Evolutionary conservation across 1,140 invertebrate species (phyloP), one percentile per base, ranked within the genome.

Genomic region (Himalopsyche phryganea): DNA sequence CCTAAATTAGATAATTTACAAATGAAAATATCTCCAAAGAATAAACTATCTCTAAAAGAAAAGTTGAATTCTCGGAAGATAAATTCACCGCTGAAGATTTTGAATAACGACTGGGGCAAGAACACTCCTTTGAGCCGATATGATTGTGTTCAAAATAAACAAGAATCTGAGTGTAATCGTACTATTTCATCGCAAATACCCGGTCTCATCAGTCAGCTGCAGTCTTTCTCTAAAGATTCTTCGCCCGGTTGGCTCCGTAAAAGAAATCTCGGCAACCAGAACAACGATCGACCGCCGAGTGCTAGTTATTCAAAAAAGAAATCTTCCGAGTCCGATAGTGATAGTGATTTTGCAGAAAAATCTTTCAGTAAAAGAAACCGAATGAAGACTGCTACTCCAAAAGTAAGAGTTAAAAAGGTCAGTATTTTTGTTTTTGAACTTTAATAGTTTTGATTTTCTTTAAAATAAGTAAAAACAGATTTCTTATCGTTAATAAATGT

Each of bases 1-100:
- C 51, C 69, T 28, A 61, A 42, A n/a, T 44, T 28, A n/a, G 72
- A 76, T 67, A n/a, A 68, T 42, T 60, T 66, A 2, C 54, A 61
- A 7, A 49, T 48, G 19, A 9, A 7, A 9, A 38, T 14, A 32
- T 18, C 13, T 36, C 40, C 28, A 38, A 55, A 23, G 15, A 47
- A 19, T 20, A 38, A 47, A 46, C 32, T 47, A 14, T 55, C 52
- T 32, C 32, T 55, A 6, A 46, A 13, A 55, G 52, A 55, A 14
- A 55, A 55, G 33, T 33, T 54, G n/a, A 36, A 18, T 35, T 36
- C n/a, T 19, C 32, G 23, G 15, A 42, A 42, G 1, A 7, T 10
- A 2, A 17, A 1, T 49, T 35, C 13, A 19, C 28, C 4, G 32
- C 33, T 42, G 15, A 32, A 33, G 33, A 6, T 33, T 14, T 15